A percentile compares a stretch with the other conserved stretches of the same genome.
These are phyloP conservation scores for Mythimna albipuncta DNA, from an alignment of 2,888 invertebrate species.

Conservation along the genomic window DNA sequence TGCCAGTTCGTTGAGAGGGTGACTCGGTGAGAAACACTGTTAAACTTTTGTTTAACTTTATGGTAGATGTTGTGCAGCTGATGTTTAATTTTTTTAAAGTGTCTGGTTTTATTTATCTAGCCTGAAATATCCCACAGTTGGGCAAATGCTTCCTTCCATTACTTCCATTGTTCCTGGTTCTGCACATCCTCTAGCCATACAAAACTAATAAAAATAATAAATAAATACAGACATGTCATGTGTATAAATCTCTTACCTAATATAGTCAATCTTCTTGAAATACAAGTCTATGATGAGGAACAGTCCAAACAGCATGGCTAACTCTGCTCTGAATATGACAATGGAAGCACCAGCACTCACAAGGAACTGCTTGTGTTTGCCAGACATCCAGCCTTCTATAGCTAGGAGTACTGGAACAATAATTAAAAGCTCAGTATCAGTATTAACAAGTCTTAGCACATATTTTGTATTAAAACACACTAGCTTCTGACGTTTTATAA, in stretches of 20 bases:
- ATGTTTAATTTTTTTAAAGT: too few relatives aligned
- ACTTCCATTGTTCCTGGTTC: not conserved
- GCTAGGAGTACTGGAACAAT: conserved; percentile 95
- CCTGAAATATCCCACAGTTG: not conserved
- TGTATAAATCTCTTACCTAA: conserved; percentile 69
- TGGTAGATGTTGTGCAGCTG: too few relatives aligned
- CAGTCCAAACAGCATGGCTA: conserved; percentile 96
- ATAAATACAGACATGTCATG: not conserved
- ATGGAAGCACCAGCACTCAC: conserved; percentile 96
- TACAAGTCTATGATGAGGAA: conserved; percentile 95
- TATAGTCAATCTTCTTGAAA: conserved; percentile 91
- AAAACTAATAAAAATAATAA: not conserved
- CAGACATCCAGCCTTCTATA: conserved; percentile 95
- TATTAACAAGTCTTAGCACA: not conserved
- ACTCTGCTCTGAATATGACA: conserved; percentile 97
- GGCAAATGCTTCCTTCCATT: not conserved
- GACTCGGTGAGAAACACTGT: too few relatives aligned
- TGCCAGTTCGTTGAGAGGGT: too few relatives aligned
- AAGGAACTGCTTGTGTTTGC: conserved; percentile 94
- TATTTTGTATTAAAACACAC: not conserved
- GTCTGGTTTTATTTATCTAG: not conserved
- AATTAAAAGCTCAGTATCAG: not conserved
- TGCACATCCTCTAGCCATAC: not conserved
- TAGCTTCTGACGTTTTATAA: too few relatives aligned
- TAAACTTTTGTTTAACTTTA: too few relatives aligned